A percentile compares a stretch with the other conserved stretches of the same genome.
Evolutionary conservation across 2,888 invertebrate genomes (phyloP).

Genomic region (Cephus sareptanus): DNA sequence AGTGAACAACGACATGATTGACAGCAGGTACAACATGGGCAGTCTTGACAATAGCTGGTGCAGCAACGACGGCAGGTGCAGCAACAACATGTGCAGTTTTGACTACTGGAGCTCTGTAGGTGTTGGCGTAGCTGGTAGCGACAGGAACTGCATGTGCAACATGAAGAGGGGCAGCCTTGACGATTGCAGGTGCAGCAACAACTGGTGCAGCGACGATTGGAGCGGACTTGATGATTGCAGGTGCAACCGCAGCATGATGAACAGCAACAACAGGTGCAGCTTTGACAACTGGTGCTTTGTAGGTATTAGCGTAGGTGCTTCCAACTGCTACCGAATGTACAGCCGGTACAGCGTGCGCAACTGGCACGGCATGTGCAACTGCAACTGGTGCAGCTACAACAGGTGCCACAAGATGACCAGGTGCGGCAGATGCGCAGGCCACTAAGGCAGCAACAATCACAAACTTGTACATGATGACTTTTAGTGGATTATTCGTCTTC

Average conservation of each 20-base stretch:
- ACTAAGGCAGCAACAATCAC: slow-evolving; percentile 31
- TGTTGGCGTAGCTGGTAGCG: slow-evolving; percentile 71
- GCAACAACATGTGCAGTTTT: slow-evolving; percentile 44
- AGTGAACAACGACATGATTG: not conserved
- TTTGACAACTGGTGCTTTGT: slow-evolving; percentile 66
- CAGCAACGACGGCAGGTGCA: slow-evolving; percentile 52
- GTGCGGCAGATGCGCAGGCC: slow-evolving; percentile 63
- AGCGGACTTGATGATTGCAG: slow-evolving; percentile 43
- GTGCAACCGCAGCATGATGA: slow-evolving; percentile 60
- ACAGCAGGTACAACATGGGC: slow-evolving; percentile 2
- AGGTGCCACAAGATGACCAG: slow-evolving; percentile 48
- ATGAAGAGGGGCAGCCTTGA: slow-evolving; percentile 27
- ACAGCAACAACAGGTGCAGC: slow-evolving; percentile 48
- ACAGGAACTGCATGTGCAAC: slow-evolving; percentile 20
- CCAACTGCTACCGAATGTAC: slow-evolving; percentile 70
- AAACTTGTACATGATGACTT: slow-evolving; percentile 31
- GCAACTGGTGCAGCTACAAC: slow-evolving; percentile 36
- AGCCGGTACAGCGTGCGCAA: slow-evolving; percentile 60
- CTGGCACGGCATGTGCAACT: slow-evolving; percentile 20
- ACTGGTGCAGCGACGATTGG: slow-evolving; percentile 57
- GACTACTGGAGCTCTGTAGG: slow-evolving; percentile 67
- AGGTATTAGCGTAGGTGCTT: slow-evolving; percentile 70
- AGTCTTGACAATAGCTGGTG: slow-evolving; percentile 50
- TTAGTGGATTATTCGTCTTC: no score
- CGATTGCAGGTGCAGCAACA: slow-evolving; percentile 42